Evolutionary conservation across 2,888 invertebrate species (phyloP).

Genomic region (Dermolepida albohirtum): DNA sequence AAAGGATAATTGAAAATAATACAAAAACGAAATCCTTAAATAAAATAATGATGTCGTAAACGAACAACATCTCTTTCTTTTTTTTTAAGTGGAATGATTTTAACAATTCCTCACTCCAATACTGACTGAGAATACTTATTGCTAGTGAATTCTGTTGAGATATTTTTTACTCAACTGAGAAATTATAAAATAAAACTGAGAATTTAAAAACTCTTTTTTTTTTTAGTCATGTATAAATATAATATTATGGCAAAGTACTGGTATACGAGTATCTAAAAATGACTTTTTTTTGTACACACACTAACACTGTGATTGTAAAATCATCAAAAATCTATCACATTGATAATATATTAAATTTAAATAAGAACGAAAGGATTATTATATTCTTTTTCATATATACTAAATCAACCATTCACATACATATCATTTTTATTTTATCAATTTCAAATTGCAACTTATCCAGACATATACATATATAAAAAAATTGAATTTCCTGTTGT

Average conservation of each 20-base stretch:
- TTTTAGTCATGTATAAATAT: conserved; percentile 59
- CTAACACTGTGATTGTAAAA: conserved; percentile 74
- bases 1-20: conserved; percentile 56
- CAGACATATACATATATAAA: background rate
- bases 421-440: conserved; percentile 29
- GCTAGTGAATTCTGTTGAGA: conserved; percentile 66
- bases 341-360: conserved; percentile 57
- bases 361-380: conserved; percentile 37
- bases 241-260: conserved; percentile 65
- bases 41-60: conserved; percentile 39
- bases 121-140: conserved; percentile 68
- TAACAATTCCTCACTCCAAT: conserved; percentile 64
- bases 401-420: conserved; percentile 36
- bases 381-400: conserved; percentile 6
- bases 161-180: conserved; percentile 54
- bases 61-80: conserved; percentile 42
- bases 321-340: conserved; percentile 78
- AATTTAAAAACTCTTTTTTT: conserved; percentile 51
- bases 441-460: conserved; percentile 9
- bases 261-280: conserved; percentile 67
- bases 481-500: too few relatives aligned
- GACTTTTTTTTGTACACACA: conserved; percentile 67
- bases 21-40: conserved; percentile 53
- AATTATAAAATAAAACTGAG: conserved; percentile 51
- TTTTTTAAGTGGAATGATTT: conserved; percentile 60